Base-by-base conservation (phyloP, 2,797 vertebrate species). In the Monodelphis domestica region DNA sequence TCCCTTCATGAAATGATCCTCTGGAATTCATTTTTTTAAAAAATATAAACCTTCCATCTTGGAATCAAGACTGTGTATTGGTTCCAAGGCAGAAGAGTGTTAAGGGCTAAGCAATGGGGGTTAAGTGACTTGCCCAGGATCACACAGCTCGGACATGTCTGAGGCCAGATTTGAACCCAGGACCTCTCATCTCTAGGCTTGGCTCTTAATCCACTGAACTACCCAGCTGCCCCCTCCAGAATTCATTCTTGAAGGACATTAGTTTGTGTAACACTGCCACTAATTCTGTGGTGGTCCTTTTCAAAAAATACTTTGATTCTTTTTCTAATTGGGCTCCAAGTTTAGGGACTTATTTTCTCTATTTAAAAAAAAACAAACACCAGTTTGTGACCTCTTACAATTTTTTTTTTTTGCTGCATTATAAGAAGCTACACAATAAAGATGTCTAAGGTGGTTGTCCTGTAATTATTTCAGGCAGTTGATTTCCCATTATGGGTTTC, bases 381-480 rank as follows among this genome's bases (percentile, higher is more conserved):
- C 97, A 97, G 97, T 98, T 97, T 96, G 96, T 96, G 97, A 98
- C 98, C 98, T 97, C 97, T 97, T 97, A 54, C 97, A 96, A 97
- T 97, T 98, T 97, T 97, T 96, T 97, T 97, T 98, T 97, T 97
- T 98, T 98, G 96, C 98, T 98, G 88, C 97, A 97, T 98, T 87
- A 53, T 55, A 93, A 90, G 70, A 97, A 95, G 56, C 95, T 98
- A 98, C 97, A 21, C 98, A 98, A 98, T 97, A 98, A 97, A 94
- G 95, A 98, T 97, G 96, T 97, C 98, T 98, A 97, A 96, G 95
- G 98, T 98, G 96, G 96, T 98, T 98, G 94, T 94, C 90, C 63
- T 95, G 91, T 90, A 91, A 89, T 50, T 51, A n/a, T 70, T 93
- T 84, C 91, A 93, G 91, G 91, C 54, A 89, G 56, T 38, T 54